Evolutionary conservation across 2,797 vertebrate genomes (phyloP), one percentile per base, ranked within the genome.

Genomic region (Coregonus sp.): DNA sequence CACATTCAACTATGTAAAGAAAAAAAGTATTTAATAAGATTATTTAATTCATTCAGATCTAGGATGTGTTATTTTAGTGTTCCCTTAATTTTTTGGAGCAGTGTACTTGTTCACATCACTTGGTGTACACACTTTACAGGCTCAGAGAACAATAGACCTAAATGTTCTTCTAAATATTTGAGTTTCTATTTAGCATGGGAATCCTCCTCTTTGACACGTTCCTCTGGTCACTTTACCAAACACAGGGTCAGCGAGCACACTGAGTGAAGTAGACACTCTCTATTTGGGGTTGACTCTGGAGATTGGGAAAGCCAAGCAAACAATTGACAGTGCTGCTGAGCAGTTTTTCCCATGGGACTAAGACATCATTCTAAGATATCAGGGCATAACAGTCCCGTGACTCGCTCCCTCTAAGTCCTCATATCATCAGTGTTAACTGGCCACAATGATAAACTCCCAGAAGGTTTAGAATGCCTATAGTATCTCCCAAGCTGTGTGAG

Each of bases 221-320:
- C 31, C 12, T 5, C 25, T 25, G n/a, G 29, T 15, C 29, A 25
- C 25, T 4, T 4, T 31, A 31, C 25, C 29, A 35, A 31, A 35
- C 65, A 35, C 12, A 15, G 9, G 2, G 47, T 37, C 66, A 56
- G 6, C 72, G 68, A 82, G 35, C 82, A 77, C 20, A 59, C 6
- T 20, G 5, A 3, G 40, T 47, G 9, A 59, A 18, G 56, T 20
- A n/a, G 5, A 59, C 56, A 29, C 59, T 7, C 56, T 11, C n/a
- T 63, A 76, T 4, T 66, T 16, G 78, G 70, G 61, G 50, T 79
- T 77, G n/a, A 35, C 65, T 16, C 65, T 9, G 0, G 4, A 4
- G 54, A 79, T 76, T 69, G 16, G 52, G 76, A 50, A 31, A 79
- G 78, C 52, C 14, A 63, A 81, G 75, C 74, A 83, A 86, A 83